A percentile compares a stretch with the other conserved stretches of the same genome.
phyloP scores from a whole-genome alignment of 1,140 invertebrate genomes.

The Rhysida immarginata region DNA sequence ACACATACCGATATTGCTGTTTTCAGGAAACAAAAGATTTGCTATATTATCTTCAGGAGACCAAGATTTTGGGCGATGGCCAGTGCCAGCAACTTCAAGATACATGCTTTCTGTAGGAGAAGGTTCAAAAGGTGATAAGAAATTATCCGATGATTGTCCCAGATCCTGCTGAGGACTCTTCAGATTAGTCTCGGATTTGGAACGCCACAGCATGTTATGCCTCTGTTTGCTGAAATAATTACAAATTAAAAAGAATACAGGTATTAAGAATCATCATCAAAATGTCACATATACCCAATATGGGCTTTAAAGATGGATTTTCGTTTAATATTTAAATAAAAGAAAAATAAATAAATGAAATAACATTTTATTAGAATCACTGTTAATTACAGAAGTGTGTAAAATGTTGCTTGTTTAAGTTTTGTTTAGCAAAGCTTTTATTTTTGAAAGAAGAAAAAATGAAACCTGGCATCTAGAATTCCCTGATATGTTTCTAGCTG shows the following conservation, averaged over 20 bases:
- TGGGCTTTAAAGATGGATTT: no score
- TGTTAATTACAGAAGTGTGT: no score
- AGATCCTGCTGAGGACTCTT: conserved; percentile 33
- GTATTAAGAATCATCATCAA: neutral
- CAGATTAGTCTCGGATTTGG: conserved; percentile 82
- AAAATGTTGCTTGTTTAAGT: no score
- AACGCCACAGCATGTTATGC: conserved; percentile 68
- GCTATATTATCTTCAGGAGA: conserved; percentile 49
- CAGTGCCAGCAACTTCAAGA: conserved; percentile 10
- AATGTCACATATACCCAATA: no score
- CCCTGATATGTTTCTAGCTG: conserved; percentile 87
- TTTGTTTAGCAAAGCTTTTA: no score
- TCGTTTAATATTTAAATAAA: no score
- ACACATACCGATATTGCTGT: no score
- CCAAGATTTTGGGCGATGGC: conserved; percentile 56
- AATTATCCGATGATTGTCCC: no score
- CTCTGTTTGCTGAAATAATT: conserved; percentile 44
- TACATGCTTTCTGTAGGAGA: conserved; percentile 2
- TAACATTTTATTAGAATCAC: no score
- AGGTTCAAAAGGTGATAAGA: no score
- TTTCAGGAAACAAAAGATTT: conserved; percentile 24
- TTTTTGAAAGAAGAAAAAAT: no score
- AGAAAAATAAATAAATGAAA: no score
- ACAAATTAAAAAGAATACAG: conserved; percentile 4
- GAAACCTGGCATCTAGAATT: conserved; percentile 79